Evolutionary conservation across 1,140 invertebrate species (phyloP).

Genomic region (Aphelenchoides avenae): DNA sequence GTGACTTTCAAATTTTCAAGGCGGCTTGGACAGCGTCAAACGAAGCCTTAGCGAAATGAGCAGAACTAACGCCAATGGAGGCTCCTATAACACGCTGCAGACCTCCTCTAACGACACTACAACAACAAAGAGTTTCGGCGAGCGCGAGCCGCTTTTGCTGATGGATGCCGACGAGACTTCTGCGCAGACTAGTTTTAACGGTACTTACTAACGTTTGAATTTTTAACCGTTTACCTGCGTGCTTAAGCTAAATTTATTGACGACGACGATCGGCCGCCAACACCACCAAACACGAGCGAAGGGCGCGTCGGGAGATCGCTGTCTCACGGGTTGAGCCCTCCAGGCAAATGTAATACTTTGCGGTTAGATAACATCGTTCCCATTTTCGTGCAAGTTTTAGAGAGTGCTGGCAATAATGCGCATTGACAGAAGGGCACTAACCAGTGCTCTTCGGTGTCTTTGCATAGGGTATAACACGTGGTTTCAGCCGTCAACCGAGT

Average conservation of each 20-base stretch:
- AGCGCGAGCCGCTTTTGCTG: slow-evolving; percentile 17
- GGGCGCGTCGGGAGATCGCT: too few species aligned
- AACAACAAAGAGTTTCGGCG: slow-evolving; percentile 21
- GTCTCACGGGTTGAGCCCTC: too few species aligned
- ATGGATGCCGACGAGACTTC: slow-evolving; percentile 30
- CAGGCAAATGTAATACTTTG: too few species aligned
- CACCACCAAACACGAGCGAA: too few species aligned
- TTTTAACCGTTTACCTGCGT: background rate
- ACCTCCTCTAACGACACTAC: too few species aligned
- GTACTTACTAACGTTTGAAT: slow-evolving; percentile 1
- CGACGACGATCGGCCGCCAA: background rate
- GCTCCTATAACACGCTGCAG: too few species aligned
- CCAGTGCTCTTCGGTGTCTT: background rate
- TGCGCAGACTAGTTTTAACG: slow-evolving; percentile 12
- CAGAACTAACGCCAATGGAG: too few species aligned
- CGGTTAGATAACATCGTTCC: background rate
- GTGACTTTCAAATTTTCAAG: too few species aligned
- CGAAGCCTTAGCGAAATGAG: too few species aligned
- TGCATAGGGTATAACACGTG: background rate
- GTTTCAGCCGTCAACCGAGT: slow-evolving; percentile 18
- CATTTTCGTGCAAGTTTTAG: slow-evolving; percentile 11
- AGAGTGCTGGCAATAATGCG: slow-evolving; percentile 6
- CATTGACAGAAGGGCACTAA: background rate
- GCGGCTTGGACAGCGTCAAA: too few species aligned
- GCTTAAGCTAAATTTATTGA: background rate